These are phyloP conservation scores for Decapterus maruadsi DNA, from an alignment of 2,797 vertebrate species.

Conservation along the genomic window DNA sequence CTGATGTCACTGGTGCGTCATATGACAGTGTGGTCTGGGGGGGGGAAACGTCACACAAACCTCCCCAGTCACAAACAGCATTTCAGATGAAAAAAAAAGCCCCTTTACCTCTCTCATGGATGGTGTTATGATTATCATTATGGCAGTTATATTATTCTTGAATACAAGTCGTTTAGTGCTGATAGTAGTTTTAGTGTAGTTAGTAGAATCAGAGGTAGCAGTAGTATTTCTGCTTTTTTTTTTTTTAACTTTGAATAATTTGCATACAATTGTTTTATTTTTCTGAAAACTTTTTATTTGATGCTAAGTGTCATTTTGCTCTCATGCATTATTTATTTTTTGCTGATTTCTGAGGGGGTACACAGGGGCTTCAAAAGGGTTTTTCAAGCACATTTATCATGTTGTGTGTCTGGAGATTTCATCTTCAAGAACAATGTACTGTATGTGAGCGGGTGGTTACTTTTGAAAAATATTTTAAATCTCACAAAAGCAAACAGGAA, in stretches of 20 bases:
- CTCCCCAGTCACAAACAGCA: constrained; percentile 78
- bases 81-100: constrained; percentile 83
- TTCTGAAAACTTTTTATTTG: constrained; percentile 57
- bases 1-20: constrained; percentile 86
- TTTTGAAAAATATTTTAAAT: constrained; percentile 73
- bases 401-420: constrained; percentile 70
- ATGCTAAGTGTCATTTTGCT: constrained; percentile 69
- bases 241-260: constrained; percentile 53
- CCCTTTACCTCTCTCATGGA: constrained; percentile 87
- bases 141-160: constrained; percentile 76
- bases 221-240: constrained; percentile 63
- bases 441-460: constrained; percentile 72
- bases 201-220: constrained; percentile 79
- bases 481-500: constrained; percentile 59
- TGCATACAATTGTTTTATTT: constrained; percentile 59
- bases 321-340: constrained; percentile 72
- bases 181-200: constrained; percentile 74
- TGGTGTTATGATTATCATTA: constrained; percentile 76
- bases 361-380: constrained; percentile 80
- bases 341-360: constrained; percentile 75
- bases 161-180: constrained; percentile 72
- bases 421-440: constrained; percentile 79
- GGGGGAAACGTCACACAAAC: constrained; percentile 68
- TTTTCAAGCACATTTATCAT: constrained; percentile 86
- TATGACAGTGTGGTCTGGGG: constrained; percentile 80